Evolutionary conservation across 1,140 invertebrate species (phyloP).

Genomic region (Drosophila mauritiana): DNA sequence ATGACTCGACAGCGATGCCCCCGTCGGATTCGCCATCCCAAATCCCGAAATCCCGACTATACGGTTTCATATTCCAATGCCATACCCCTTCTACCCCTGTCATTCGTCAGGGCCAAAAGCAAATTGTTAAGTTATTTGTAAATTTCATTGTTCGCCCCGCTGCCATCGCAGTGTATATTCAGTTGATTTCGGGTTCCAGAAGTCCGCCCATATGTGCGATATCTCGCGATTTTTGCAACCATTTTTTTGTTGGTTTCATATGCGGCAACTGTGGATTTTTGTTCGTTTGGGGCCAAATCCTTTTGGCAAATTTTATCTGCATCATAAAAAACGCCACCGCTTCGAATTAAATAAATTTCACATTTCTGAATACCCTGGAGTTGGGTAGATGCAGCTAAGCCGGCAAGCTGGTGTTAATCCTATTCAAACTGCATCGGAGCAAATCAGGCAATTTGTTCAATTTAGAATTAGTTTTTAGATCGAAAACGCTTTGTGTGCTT

Average conservation of each 20-base stretch:
- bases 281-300: conserved; percentile 62
- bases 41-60: not conserved
- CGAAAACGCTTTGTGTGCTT: too few relatives aligned
- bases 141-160: conserved; percentile 61
- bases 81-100: conserved; percentile 15
- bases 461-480: too few relatives aligned
- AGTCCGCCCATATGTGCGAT: conserved; percentile 23
- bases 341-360: conserved; percentile 72
- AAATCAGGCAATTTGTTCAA: too few relatives aligned
- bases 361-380: conserved; percentile 55
- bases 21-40: conserved; percentile 6
- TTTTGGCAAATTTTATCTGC: conserved; percentile 73
- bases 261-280: conserved; percentile 59
- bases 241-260: conserved; percentile 48
- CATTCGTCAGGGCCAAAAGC: conserved; percentile 68
- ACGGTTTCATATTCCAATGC: not conserved
- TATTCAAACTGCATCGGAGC: not conserved
- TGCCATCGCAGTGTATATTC: conserved; percentile 38
- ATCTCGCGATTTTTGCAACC: conserved; percentile 20
- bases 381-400: not conserved
- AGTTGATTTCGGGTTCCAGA: conserved; percentile 36
- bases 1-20: conserved; percentile 39
- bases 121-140: conserved; percentile 81
- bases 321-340: conserved; percentile 55
- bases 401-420: not conserved